Conservation (phyloP, 2,888 invertebrate genomes). For the Bursaphelenchus okinawaensis region DNA sequence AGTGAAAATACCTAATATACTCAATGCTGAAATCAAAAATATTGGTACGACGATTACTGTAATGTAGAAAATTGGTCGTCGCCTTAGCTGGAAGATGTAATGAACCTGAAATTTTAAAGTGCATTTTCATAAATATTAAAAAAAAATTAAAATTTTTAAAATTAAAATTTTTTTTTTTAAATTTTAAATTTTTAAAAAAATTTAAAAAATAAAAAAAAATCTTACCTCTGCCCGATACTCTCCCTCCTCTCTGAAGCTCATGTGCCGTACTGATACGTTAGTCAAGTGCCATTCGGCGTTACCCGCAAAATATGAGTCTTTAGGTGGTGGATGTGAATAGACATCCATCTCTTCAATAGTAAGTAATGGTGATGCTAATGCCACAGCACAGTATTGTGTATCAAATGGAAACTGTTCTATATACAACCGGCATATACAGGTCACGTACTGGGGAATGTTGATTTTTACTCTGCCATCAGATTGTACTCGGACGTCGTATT, state of each 20-base stretch:
- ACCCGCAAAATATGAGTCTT: conserved; percentile 51
- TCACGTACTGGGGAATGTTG: conserved; percentile 51
- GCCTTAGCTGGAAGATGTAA: conserved; percentile 49
- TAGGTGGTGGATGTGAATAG: conserved; percentile 41
- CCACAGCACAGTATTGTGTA: conserved; percentile 54
- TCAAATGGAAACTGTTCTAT: conserved; percentile 53
- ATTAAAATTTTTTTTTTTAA: neutral
- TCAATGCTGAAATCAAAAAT: conserved; percentile 51
- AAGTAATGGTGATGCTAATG: conserved; percentile 50
- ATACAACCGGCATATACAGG: conserved; percentile 38
- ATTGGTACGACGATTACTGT: conserved; percentile 56
- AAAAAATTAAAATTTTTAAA: conserved; percentile 11
- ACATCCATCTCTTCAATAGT: conserved; percentile 54
- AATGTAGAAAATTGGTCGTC: conserved; percentile 53
- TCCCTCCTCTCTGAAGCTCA: conserved; percentile 53
- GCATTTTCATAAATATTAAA: too few relatives aligned
- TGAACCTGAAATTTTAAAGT: conserved; percentile 26
- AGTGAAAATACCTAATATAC: conserved; percentile 53
- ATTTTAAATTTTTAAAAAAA: too few relatives aligned
- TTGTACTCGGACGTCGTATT: conserved; percentile 48
- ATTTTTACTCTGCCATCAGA: conserved; percentile 49
- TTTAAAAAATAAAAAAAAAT: too few relatives aligned
- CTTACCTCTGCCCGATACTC: conserved; percentile 50
- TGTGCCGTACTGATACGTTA: conserved; percentile 51
- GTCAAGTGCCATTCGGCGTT: conserved; percentile 55